Conservation (phyloP, 2,888 invertebrate genomes). For the Norana najaformis region DNA sequence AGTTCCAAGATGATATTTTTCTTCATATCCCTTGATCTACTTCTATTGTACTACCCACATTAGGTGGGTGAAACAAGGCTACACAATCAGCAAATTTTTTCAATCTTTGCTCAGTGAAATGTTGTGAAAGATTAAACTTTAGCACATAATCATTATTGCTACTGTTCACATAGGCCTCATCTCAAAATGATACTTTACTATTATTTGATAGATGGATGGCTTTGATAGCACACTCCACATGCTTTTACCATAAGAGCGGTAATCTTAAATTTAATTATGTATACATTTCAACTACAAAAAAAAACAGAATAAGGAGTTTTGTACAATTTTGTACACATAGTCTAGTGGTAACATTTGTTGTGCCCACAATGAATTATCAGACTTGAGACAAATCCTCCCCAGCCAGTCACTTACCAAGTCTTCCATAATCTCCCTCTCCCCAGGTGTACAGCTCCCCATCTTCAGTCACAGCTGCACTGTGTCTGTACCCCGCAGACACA, state of each 20-base stretch:
- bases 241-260: background rate
- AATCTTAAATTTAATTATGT: background rate
- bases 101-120: background rate
- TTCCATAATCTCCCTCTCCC: conserved; percentile 72
- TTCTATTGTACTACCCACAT: too few relatives aligned
- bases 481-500: conserved; percentile 70
- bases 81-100: background rate
- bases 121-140: background rate
- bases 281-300: background rate
- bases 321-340: background rate
- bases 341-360: background rate
- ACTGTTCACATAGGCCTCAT: background rate
- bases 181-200: background rate
- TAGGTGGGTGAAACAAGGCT: background rate
- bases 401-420: conserved; percentile 60
- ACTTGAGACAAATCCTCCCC: too few relatives aligned
- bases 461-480: conserved; percentile 70
- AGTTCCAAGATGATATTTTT: too few relatives aligned
- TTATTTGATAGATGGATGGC: background rate
- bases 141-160: background rate
- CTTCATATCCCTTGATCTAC: too few relatives aligned
- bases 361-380: background rate
- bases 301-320: background rate
- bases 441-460: conserved; percentile 72
- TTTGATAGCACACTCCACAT: background rate